phyloP scores from a whole-genome alignment of 1,140 invertebrate species.

The Ceratoteleas bidentatus region DNA sequence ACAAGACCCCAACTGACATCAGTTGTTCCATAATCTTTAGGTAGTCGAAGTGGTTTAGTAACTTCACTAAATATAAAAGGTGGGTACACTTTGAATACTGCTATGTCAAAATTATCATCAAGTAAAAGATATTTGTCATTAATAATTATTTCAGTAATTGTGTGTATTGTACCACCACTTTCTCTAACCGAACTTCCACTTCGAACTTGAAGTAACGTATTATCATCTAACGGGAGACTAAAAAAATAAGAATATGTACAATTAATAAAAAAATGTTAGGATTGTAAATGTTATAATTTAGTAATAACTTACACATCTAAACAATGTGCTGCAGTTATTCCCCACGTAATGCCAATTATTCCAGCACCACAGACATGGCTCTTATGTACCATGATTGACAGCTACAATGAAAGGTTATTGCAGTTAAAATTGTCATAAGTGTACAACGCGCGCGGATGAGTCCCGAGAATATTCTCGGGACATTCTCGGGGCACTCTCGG shows the following conservation, averaged over 20 bases:
- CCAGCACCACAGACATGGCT: slow-evolving; percentile 79
- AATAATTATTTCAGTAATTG: slow-evolving; percentile 61
- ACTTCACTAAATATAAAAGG: slow-evolving; percentile 43
- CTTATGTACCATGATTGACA: slow-evolving; percentile 69
- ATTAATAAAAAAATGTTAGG: background rate
- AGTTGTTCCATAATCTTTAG: background rate
- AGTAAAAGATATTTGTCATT: slow-evolving; percentile 76
- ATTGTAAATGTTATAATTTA: background rate
- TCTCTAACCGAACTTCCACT: slow-evolving; percentile 69
- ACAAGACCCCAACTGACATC: slow-evolving; percentile 40
- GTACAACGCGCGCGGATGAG: too few species aligned
- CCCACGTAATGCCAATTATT: slow-evolving; percentile 78
- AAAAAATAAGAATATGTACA: slow-evolving; percentile 7
- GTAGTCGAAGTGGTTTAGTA: slow-evolving; percentile 51
- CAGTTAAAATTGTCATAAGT: too few species aligned
- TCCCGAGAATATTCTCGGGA: too few species aligned
- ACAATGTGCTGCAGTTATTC: slow-evolving; percentile 82
- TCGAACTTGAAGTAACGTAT: slow-evolving; percentile 49
- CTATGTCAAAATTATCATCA: slow-evolving; percentile 82
- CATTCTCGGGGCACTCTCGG: too few species aligned
- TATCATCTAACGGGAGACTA: background rate
- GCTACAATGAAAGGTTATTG: slow-evolving; percentile 47
- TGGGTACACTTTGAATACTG: slow-evolving; percentile 76
- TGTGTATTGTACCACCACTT: slow-evolving; percentile 71
- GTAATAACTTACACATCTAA: slow-evolving; percentile 56